Percentiles rank a stretch among this genome's conserved stretches.
Conservation (phyloP, 2,797 vertebrate species). For the Pempheris klunzingeri region DNA sequence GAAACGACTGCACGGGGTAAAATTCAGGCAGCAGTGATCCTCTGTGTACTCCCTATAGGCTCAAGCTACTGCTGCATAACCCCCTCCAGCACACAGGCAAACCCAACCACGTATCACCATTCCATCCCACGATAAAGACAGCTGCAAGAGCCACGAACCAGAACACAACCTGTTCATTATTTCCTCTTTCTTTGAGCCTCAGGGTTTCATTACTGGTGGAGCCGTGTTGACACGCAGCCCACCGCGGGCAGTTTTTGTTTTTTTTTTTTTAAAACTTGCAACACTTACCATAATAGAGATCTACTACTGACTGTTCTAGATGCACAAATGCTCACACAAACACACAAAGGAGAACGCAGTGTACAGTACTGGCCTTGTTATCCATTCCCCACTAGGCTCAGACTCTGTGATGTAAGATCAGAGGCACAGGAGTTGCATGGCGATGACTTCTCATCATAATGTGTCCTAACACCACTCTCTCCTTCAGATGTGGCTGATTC, state of each 20-base stretch:
- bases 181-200: conserved; percentile 49
- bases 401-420: conserved; percentile 14
- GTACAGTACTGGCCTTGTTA: neutral
- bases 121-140: conserved; percentile 51
- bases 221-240: conserved; percentile 7
- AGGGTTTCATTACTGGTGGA: conserved; percentile 32
- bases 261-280: neutral
- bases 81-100: conserved; percentile 46
- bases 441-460: conserved; percentile 23
- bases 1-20: neutral
- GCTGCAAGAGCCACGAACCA: conserved; percentile 36
- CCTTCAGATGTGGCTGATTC: conserved; percentile 30
- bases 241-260: conserved; percentile 17
- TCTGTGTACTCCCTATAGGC: conserved; percentile 20
- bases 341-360: neutral
- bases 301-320: conserved; percentile 4
- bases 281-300: conserved; percentile 22
- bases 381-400: neutral
- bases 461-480: conserved; percentile 6
- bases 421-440: conserved; percentile 14
- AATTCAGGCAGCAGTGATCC: conserved; percentile 12
- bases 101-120: conserved; percentile 57
- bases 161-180: conserved; percentile 39
- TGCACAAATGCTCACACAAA: conserved; percentile 8
- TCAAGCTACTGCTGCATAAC: conserved; percentile 31